Evolutionary conservation across 2,113 vertebrate genomes (phyloP).

Genomic region (Monarcha castaneiventris): DNA sequence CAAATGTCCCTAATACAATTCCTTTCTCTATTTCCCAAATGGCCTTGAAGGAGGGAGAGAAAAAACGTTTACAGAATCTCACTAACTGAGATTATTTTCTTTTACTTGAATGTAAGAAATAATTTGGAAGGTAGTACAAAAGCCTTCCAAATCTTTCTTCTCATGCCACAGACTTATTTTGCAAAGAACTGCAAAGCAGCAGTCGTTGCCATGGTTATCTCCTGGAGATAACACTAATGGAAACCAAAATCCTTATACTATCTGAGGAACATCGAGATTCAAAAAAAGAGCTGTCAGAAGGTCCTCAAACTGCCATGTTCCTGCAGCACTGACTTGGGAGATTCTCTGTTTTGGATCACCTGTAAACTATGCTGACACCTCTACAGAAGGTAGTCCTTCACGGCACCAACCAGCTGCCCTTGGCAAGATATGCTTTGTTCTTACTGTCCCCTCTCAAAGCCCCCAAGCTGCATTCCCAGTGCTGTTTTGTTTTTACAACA

Average conservation of each 20-base stretch:
- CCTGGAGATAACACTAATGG: not conserved
- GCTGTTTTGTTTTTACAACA: not conserved
- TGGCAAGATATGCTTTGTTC: not conserved
- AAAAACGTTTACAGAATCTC: not conserved
- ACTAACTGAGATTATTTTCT: not conserved
- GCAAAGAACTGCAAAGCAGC: conserved; percentile 13
- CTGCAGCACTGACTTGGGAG: not conserved
- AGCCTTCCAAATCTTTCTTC: not conserved
- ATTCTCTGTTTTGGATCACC: not conserved
- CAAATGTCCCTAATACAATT: not conserved
- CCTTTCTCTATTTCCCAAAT: not conserved
- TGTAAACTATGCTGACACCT: not conserved
- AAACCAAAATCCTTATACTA: not conserved
- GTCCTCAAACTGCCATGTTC: not conserved
- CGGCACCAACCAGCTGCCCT: not conserved
- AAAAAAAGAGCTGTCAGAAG: not conserved
- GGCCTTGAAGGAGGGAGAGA: not conserved
- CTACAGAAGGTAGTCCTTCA: not conserved
- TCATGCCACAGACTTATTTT: not conserved
- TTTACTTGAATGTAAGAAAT: not conserved
- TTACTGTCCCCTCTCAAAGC: not conserved
- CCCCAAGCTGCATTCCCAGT: not conserved
- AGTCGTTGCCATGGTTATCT: conserved; percentile 53
- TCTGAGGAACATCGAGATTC: not conserved
- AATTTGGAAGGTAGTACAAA: not conserved